Evolutionary conservation across 2,888 invertebrate genomes (phyloP).

Genomic region (Clanis bilineata): DNA sequence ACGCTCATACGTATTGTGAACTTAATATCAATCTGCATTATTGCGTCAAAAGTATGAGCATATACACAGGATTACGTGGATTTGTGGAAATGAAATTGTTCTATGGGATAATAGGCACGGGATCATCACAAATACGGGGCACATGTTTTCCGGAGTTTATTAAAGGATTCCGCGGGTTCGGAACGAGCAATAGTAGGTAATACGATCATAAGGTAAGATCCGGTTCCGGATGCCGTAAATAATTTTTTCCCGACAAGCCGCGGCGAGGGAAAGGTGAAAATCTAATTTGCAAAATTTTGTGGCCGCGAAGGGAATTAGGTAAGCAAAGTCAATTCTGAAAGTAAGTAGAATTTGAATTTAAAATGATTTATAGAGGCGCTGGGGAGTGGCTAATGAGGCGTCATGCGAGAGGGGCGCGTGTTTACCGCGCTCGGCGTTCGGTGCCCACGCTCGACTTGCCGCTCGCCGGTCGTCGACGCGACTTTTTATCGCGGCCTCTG

Average conservation of each 20-base stretch:
- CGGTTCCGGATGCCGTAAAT: slow-evolving; percentile 60
- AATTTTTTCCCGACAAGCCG: slow-evolving; percentile 57
- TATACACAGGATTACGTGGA: background rate
- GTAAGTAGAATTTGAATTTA: slow-evolving; percentile 81
- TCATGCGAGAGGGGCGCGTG: slow-evolving; percentile 78
- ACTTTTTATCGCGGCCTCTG: slow-evolving; percentile 14
- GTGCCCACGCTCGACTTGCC: slow-evolving; percentile 55
- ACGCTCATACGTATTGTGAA: background rate
- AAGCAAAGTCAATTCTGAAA: slow-evolving; percentile 78
- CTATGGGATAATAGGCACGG: background rate
- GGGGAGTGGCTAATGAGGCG: slow-evolving; percentile 81
- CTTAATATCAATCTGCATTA: background rate
- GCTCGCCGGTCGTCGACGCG: slow-evolving; percentile 33
- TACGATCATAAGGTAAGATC: slow-evolving; percentile 50
- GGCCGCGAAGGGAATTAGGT: slow-evolving; percentile 73
- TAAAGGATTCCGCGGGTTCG: slow-evolving; percentile 36
- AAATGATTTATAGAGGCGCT: slow-evolving; percentile 79
- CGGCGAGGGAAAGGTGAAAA: slow-evolving; percentile 63
- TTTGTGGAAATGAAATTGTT: background rate
- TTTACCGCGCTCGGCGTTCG: slow-evolving; percentile 62
- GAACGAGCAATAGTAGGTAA: slow-evolving; percentile 45
- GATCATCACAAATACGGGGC: slow-evolving; percentile 21
- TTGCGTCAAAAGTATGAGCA: background rate
- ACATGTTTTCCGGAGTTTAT: slow-evolving; percentile 32
- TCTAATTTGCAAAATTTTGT: slow-evolving; percentile 77